Base-by-base conservation (phyloP, 2,888 invertebrate species). In the Drosophila picticornis region DNA sequence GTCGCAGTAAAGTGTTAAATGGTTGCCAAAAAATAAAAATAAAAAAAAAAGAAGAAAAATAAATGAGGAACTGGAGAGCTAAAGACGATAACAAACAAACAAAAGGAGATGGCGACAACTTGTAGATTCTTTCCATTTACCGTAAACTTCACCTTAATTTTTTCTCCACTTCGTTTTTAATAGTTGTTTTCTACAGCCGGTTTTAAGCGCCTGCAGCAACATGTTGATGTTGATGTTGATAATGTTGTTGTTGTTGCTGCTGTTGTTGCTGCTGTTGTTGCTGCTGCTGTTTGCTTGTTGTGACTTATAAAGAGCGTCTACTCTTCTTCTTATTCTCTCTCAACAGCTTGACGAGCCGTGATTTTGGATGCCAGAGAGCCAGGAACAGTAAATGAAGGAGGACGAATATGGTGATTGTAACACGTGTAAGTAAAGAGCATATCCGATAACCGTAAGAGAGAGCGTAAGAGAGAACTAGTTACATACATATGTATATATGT, bases 381-480 rank as follows among this genome's bases (percentile, higher is more conserved):
- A 80, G 90, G 84, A 82, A 71, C 86, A 91, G 93, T 93, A 93
- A 93, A 93, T 93, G 93, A 93, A 92, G 93, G 92, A 91, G 89
- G 94, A 91, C 90, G 94, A 95, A 94, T 94, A 96, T 96, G 96
- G 96, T 96, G 95, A 96, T 96, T 94, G 96, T 96, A 94, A 96
- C 96, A 95, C 96, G 96, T 95, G 96, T 96, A 93, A 94, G 96
- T 94, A 46, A 57, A 72, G 62, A 68, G 48, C 31, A 46, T 7
- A 50, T 34, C 7, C 27, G 32, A 63, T 36, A 46, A 62, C 4
- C 48, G 29, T 31, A 52, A 69, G 29, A 10, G 32, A 25, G 53
- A 25, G 25, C 6, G 11, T 13, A 4, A 29, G 25, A 38, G 34
- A 27, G 55, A 36, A 22, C 16, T 46, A 25, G 16, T 46, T 46